Evolutionary conservation across 2,888 invertebrate genomes (phyloP), one percentile per base, ranked within the genome.

Genomic region (Ophioninae sp.): DNA sequence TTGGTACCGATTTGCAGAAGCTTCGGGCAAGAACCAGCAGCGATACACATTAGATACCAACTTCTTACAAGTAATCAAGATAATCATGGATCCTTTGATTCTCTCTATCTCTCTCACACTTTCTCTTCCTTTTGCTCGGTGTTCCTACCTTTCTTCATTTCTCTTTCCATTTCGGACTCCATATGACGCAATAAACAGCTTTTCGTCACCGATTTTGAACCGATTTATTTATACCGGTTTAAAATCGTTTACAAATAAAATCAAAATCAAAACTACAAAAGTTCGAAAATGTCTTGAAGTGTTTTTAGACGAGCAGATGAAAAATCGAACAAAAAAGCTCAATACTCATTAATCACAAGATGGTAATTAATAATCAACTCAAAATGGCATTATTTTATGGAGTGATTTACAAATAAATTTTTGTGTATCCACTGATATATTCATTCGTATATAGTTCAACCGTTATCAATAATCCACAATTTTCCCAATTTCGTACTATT

Each of bases 41-140:
- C 88, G 87, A 89, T 90, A 90, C 89, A 90, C 88, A 89, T 89
- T 87, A 87, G 90, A 90, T 89, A 90, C 87, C 87, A 90, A 89
- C 86, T 89, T 89, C 90, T 88, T 88, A 88, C 87, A 87, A 89
- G 87, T 89, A 86, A 86, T 85, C 82, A 85, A 85, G 87, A 86
- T 85, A 72, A 81, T 79, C 81, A 82, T 64, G 81, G 79, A 81
- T 56, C 72, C 67, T 79, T 72, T 56, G 59, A 41, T 10, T 71
- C 56, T 75, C 74, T 56, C 75, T 58, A 65, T 37, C 39, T 56
- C 51, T 68, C 61, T 51, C 37, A 51, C 69, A 10, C 23, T 56
- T 63, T 71, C 75, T 5, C 39, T 64, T 37, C 5, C 51, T 17
- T 17, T 6, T 6, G 0, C 51, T 44, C 44, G 20, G 56, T 37